Evolutionary conservation across 2,888 invertebrate species (phyloP).

Genomic region (Gasteruption jaculator): DNA sequence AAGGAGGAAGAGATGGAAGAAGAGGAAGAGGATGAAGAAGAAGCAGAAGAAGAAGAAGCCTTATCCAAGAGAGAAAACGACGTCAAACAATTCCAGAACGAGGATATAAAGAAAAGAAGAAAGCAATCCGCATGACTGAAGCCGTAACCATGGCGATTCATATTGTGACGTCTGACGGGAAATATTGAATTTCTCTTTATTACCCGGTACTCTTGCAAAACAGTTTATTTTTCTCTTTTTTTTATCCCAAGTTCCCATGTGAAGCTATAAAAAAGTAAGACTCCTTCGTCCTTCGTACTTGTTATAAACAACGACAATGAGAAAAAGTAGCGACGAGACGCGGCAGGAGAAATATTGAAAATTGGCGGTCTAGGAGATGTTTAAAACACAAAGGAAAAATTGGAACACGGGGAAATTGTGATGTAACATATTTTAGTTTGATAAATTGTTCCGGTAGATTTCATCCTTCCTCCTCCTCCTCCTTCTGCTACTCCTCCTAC

Average conservation of each 20-base stretch:
- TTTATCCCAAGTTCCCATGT: constrained; percentile 5
- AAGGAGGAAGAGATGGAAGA: no score
- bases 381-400: no score
- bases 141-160: constrained; percentile 30
- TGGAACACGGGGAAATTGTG: no score
- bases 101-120: constrained; percentile 22
- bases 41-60: no score
- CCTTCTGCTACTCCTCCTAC: no score
- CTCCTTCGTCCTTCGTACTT: not conserved
- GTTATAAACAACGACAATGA: not conserved
- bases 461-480: no score
- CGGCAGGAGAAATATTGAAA: no score
- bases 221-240: constrained; percentile 14
- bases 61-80: constrained; percentile 21
- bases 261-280: constrained; percentile 23
- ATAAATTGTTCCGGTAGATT: no score
- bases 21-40: no score
- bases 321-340: not conserved
- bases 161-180: constrained; percentile 22
- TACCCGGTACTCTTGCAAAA: constrained; percentile 22
- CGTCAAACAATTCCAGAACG: constrained; percentile 23
- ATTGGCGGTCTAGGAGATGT: no score
- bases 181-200: constrained; percentile 26
- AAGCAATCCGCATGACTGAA: constrained; percentile 31
- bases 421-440: no score